Evolutionary conservation across 2,888 invertebrate genomes (phyloP), one percentile per base, ranked within the genome.

Genomic region (Drosophila planitibia): DNA sequence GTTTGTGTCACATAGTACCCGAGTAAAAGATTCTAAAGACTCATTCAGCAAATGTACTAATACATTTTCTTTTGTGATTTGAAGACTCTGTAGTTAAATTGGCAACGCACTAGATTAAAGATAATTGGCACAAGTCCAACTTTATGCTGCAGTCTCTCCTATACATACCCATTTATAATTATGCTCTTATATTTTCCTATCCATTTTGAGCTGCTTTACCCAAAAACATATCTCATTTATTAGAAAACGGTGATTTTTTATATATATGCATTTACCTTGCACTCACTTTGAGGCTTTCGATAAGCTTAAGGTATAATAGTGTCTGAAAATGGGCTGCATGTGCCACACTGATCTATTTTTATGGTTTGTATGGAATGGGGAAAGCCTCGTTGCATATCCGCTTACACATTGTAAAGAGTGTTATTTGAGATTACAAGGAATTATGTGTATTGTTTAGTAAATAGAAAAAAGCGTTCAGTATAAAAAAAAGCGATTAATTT

Each of bases 401-500:
- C 32, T 58, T 58, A 58, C 16, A 16, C 28, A 41, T 28, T 30
- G n/a, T 39, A 0, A 25, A 47, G 47, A 47, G 47, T 16, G 25
- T 25, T 16, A 25, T 57, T 39, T 28, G 19, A 28, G 16, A 55
- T 57, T 57, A 57, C 55, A 39, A 5, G 57, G 41, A 14, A 30
- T 57, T n/a, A 30, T 41, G 4, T 30, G 19, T 41, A 7, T 28
- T 39, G 12, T 39, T 25, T 39, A 1, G 9, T 37, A 25, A 22
- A 5, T 28, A 39, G 3, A 28, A 39, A 39, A 30, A n/a, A 14
- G 14, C 5, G 16, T 5, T 32, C 41, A 30, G n/a, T 4, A n/a
- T 30, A 30, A 30, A 54, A 30, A 54, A 19, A 16, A 30, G n/a
- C 57, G n/a, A 41, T 57, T 57, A 58, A 22, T 32, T 30, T 14